Evolutionary conservation across 2,113 vertebrate genomes (phyloP).

Genomic region (Todiramphus chloris): DNA sequence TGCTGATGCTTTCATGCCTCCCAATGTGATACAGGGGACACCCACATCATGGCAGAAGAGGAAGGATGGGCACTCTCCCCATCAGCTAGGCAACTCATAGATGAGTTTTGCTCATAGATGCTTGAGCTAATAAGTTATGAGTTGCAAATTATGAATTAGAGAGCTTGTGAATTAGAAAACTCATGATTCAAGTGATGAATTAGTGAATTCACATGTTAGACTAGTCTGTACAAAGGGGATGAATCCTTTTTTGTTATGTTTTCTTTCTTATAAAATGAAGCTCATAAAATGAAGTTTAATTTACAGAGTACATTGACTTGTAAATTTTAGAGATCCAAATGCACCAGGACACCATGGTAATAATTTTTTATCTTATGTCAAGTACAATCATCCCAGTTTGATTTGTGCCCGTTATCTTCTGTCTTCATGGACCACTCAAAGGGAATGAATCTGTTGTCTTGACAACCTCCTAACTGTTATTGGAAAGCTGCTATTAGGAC

Average conservation of each 20-base stretch:
- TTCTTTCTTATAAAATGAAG: neutral
- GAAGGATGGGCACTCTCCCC: neutral
- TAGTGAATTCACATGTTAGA: neutral
- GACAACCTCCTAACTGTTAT: neutral
- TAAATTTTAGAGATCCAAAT: neutral
- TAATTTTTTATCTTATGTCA: neutral
- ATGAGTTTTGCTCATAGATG: neutral
- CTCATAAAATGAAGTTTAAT: neutral
- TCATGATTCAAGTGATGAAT: too few relatives aligned
- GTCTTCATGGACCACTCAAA: neutral
- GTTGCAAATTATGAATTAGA: neutral
- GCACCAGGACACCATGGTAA: neutral
- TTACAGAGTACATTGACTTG: neutral
- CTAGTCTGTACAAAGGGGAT: neutral
- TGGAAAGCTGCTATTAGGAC: neutral
- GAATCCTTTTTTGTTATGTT: neutral
- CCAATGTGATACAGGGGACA: neutral
- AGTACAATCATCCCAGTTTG: neutral
- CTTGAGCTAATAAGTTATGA: fast-evolving
- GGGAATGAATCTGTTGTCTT: neutral
- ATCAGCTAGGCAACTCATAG: neutral
- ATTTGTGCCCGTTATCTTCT: neutral
- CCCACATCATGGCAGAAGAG: fast-evolving
- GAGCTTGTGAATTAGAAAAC: neutral
- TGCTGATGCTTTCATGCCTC: neutral